Conservation (phyloP, 2,113 vertebrate species). For the Tiliqua scincoides region DNA sequence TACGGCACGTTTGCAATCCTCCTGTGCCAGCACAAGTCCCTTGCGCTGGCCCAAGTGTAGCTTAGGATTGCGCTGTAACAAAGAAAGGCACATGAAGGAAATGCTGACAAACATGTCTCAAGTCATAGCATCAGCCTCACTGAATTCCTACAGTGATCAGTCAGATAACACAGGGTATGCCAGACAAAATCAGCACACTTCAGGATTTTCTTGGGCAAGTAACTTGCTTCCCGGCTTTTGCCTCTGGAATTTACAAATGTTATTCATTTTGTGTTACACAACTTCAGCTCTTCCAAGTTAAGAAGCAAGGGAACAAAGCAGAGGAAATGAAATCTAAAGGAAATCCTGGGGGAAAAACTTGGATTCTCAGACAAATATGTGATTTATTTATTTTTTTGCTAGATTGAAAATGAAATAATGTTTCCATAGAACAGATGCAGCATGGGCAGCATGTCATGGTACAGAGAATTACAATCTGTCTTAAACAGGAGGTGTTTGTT, state of each 20-base stretch:
- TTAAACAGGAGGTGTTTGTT: conserved; percentile 38
- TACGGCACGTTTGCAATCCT: too few relatives aligned
- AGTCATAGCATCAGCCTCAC: not conserved
- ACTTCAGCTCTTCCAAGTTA: not conserved
- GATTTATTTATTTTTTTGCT: conserved; percentile 12
- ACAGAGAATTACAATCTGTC: conserved; percentile 28
- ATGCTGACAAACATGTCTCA: not conserved
- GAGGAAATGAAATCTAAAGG: conserved; percentile 1
- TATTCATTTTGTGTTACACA: not conserved
- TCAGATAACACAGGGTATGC: not conserved
- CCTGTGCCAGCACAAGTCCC: too few relatives aligned
- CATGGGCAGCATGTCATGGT: conserved; percentile 20
- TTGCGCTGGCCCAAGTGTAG: too few relatives aligned
- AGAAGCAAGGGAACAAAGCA: not conserved
- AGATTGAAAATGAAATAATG: conserved; percentile 17
- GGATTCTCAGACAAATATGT: conserved; percentile 32
- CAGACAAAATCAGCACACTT: not conserved
- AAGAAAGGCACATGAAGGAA: too few relatives aligned
- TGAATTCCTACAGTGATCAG: not conserved
- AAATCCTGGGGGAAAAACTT: conserved; percentile 13
- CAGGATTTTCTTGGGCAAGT: not conserved
- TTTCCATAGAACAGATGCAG: conserved; percentile 26
- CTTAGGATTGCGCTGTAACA: too few relatives aligned
- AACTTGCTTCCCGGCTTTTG: not conserved
- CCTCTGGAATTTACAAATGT: not conserved